These are phyloP conservation scores for Troides oblongomaculatus DNA, from an alignment of 2,888 invertebrate species.

Conservation along the genomic window DNA sequence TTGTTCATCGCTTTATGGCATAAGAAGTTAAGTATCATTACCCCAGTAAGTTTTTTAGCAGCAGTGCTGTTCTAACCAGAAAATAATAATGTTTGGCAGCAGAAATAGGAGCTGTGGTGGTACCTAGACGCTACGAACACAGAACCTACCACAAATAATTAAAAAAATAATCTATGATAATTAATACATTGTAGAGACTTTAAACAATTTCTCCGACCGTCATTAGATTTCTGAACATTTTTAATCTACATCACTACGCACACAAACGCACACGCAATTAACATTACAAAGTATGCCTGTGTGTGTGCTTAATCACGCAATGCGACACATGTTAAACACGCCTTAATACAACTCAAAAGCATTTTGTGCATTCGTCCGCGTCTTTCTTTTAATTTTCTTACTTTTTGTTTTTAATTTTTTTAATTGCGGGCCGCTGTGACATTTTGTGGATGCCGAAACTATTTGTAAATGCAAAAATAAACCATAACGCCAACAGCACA, in stretches of 20 bases:
- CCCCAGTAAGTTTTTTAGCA: no score
- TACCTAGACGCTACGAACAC: no score
- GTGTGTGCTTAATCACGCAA: slow-evolving; percentile 46
- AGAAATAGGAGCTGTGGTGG: no score
- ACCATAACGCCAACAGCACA: background rate
- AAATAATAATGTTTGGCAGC: no score
- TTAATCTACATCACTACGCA: slow-evolving; percentile 29
- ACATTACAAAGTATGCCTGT: slow-evolving; percentile 35
- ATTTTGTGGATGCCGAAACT: slow-evolving; percentile 38
- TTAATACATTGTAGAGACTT: background rate
- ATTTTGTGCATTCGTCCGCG: slow-evolving; percentile 33
- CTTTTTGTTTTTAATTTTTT: slow-evolving; percentile 45
- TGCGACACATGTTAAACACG: slow-evolving; percentile 52
- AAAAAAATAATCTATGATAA: no score
- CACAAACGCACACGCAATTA: slow-evolving; percentile 40
- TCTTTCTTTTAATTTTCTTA: slow-evolving; percentile 34
- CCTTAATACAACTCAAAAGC: slow-evolving; percentile 50
- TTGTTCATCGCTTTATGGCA: no score
- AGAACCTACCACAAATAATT: no score
- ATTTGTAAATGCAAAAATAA: slow-evolving; percentile 1
- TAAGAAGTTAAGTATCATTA: no score
- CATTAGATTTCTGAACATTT: slow-evolving; percentile 13
- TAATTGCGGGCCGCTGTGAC: slow-evolving; percentile 43
- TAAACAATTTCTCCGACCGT: background rate
- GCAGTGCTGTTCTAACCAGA: no score